Percentiles rank a stretch among this genome's conserved stretches.
Evolutionary conservation across 1,140 invertebrate species (phyloP).

Genomic region (Drosophila azteca): DNA sequence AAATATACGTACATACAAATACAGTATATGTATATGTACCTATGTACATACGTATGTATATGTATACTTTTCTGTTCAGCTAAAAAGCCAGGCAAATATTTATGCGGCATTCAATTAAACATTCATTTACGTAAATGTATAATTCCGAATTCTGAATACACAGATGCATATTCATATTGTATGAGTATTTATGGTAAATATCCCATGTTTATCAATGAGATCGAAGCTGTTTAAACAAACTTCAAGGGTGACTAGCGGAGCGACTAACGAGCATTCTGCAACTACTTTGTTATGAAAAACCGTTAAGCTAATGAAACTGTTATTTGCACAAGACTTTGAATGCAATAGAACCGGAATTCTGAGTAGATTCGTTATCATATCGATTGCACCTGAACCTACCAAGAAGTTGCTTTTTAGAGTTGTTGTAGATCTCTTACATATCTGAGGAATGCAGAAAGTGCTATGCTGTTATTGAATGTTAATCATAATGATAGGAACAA

Average conservation of each 20-base stretch:
- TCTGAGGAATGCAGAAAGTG: no score
- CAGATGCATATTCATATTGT: conserved; percentile 18
- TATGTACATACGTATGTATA: neutral
- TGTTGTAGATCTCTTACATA: no score
- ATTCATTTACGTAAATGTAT: neutral
- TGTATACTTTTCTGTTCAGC: neutral
- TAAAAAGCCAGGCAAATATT: conserved; percentile 27
- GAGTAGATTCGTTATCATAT: neutral
- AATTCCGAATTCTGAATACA: conserved; percentile 7
- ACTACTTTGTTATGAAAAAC: conserved; percentile 18
- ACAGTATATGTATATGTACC: no score
- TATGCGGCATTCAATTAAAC: conserved; percentile 40
- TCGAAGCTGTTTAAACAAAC: conserved; percentile 58
- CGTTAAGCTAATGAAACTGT: conserved; percentile 10
- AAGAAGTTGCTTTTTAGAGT: no score
- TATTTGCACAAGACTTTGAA: conserved; percentile 12
- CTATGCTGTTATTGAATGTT: no score
- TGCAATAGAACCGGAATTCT: conserved; percentile 6
- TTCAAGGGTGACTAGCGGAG: conserved; percentile 22
- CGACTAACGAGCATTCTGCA: neutral
- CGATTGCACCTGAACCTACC: no score
- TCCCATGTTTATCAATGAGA: neutral
- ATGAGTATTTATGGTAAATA: conserved; percentile 3
- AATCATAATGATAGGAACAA: no score
- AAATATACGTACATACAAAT: neutral